These are phyloP conservation scores for Leptodactylus fallax DNA, from an alignment of 2,797 vertebrate genomes.

Conservation along the genomic window DNA sequence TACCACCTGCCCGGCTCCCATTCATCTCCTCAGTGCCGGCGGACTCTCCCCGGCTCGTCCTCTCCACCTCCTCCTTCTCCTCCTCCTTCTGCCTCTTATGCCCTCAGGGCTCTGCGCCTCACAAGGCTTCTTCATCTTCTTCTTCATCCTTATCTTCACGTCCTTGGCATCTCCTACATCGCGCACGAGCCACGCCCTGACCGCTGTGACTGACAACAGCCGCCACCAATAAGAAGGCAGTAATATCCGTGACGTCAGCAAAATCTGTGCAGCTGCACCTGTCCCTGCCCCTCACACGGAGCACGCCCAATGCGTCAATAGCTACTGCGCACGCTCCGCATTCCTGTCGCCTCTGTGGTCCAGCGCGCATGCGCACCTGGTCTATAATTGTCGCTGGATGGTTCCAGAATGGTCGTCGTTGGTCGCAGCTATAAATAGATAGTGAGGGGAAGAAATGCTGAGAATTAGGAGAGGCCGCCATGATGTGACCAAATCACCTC, in stretches of 20 bases:
- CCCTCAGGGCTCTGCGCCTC: not conserved
- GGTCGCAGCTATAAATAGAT: not conserved
- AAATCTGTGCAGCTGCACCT: not conserved
- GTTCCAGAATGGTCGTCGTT: not conserved
- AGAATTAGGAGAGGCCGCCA: not conserved
- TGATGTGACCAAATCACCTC: not conserved
- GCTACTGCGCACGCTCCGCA: not conserved
- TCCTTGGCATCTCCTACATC: not conserved
- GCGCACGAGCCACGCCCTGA: not conserved
- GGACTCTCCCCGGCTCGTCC: not conserved
- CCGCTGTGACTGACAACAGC: not conserved
- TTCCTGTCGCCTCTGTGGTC: not conserved
- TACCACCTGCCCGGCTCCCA: no score
- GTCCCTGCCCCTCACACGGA: not conserved
- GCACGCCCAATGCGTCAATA: conserved; percentile 19
- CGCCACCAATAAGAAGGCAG: not conserved
- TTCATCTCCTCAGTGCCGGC: not conserved
- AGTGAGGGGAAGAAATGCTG: no score
- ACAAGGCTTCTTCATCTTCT: not conserved
- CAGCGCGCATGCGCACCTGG: not conserved
- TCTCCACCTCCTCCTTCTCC: not conserved
- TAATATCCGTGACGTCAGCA: not conserved
- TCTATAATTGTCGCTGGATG: conserved; percentile 5
- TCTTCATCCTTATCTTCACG: no score
- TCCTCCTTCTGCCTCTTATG: not conserved